These are phyloP conservation scores for Acromyrmex echinatior DNA, from an alignment of 1,140 invertebrate genomes.

Conservation along the genomic window DNA sequence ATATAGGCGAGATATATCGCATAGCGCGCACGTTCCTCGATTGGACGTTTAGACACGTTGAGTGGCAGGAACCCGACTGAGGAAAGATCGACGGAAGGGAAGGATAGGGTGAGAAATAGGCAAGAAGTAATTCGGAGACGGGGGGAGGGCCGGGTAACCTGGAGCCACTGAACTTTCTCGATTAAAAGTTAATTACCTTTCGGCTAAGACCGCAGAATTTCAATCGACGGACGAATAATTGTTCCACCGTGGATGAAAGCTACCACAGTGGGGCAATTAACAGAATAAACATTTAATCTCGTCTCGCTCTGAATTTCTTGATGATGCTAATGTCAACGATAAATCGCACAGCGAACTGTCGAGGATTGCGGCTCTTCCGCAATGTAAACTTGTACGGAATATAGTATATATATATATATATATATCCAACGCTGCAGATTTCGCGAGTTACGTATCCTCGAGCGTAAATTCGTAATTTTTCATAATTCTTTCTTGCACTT, in stretches of 20 bases:
- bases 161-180: conserved; percentile 80
- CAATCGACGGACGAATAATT: conserved; percentile 82
- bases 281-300: conserved; percentile 75
- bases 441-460: neutral
- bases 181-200: conserved; percentile 85
- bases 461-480: neutral
- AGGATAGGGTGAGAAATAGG: conserved; percentile 70
- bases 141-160: conserved; percentile 45
- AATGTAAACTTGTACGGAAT: neutral
- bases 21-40: conserved; percentile 60
- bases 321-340: conserved; percentile 54
- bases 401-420: neutral
- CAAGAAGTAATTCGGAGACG: conserved; percentile 72
- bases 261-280: conserved; percentile 70
- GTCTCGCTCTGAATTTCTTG: conserved; percentile 44
- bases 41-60: conserved; percentile 77
- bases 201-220: conserved; percentile 82
- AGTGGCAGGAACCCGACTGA: conserved; percentile 68
- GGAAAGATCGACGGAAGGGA: conserved; percentile 61
- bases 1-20: conserved; percentile 48
- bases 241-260: conserved; percentile 72
- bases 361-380: neutral
- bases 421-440: neutral
- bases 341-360: conserved; percentile 15
- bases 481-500: neutral